A percentile compares a stretch with the other conserved stretches of the same genome.
These are phyloP conservation scores for Drosophila prosaltans DNA, from an alignment of 1,140 invertebrate genomes.

Conservation along the genomic window DNA sequence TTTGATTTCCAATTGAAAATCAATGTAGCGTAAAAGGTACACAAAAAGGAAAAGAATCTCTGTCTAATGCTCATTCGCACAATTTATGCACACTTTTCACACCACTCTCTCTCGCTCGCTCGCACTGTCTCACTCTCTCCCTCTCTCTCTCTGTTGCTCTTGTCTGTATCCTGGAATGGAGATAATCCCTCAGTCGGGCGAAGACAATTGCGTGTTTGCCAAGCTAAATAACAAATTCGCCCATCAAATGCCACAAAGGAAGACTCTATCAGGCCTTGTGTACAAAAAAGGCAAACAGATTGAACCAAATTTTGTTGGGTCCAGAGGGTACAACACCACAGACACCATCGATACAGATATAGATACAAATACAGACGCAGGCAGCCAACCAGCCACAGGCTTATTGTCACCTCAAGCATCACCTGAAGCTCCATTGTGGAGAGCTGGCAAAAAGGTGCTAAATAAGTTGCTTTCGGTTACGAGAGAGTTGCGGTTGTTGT, in stretches of 20 bases:
- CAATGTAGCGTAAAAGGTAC: constrained; percentile 32
- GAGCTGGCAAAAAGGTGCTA: constrained; percentile 52
- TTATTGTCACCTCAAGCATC: constrained; percentile 75
- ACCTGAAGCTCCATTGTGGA: constrained; percentile 45
- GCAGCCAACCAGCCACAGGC: constrained; percentile 44
- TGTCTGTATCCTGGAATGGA: background rate
- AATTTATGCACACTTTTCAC: constrained; percentile 71
- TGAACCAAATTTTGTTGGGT: constrained; percentile 70
- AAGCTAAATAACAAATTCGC: constrained; percentile 82
- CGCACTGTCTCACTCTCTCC: constrained; percentile 8
- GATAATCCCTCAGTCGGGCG: constrained; percentile 32
- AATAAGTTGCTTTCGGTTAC: constrained; percentile 56
- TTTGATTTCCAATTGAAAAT: constrained; percentile 22
- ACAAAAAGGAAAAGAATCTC: constrained; percentile 28
- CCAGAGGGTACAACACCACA: constrained; percentile 14
- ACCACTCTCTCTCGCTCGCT: constrained; percentile 24
- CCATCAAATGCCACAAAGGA: constrained; percentile 81
- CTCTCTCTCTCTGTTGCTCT: background rate
- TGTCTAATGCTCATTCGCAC: constrained; percentile 48
- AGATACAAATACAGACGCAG: constrained; percentile 7
- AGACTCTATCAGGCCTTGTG: constrained; percentile 63
- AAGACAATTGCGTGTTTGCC: constrained; percentile 72
- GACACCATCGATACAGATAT: background rate
- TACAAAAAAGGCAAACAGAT: constrained; percentile 74
- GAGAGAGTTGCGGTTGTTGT: constrained; percentile 15